Evolutionary conservation across 53 echinoderm and acorn worm genomes (phyloP), one percentile per base, ranked within the genome.

Genomic region (Patiria pectinifera): DNA sequence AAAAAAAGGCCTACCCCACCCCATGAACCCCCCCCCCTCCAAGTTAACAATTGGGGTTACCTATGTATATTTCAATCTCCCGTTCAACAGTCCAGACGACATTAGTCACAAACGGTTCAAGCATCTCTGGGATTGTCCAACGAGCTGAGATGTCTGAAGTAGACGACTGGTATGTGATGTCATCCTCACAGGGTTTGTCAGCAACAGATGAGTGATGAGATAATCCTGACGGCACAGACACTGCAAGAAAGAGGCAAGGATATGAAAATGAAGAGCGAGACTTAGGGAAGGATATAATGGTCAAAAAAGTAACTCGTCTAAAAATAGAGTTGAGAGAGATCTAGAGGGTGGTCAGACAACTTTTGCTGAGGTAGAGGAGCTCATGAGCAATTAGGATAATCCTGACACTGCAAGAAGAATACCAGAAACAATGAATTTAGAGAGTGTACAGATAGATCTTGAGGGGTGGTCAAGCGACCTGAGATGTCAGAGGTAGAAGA

Each of bases 81-180:
- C 79, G 86, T 69, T 35, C 35, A 18, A 92, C 48, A 25, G 78
- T 43, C 92, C 86, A 92, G 61, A 78, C 19, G 24, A 92, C 86
- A 44, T 92, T 63, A 10, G 86, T 92, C 2, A 92, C 86, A 79
- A 80, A 92, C 3, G 86, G 77, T 23, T 63, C 62, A 35, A 35
- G 35, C 24, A 69, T 48, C 35, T 86, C 86, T 8, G 92, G 92
- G 48, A 92, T 92, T 11, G 86, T 92, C 92, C 92, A 92, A 45
- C 86, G 92, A n/a, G 86, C 92, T 14, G 90, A 89, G 45, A 87
- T 49, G 89, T 35, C 78, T 18, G 93, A 93, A 4, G 93, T 85
- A 47, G 93, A 90, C 21, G 85, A 84, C 76, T 93, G 93, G 80
- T 83, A 93, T 21, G 61, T 48, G 13, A 91, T 48, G 85, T 93